These are phyloP conservation scores for Anhinga anhinga DNA, from an alignment of 2,113 vertebrate genomes.

Conservation along the genomic window DNA sequence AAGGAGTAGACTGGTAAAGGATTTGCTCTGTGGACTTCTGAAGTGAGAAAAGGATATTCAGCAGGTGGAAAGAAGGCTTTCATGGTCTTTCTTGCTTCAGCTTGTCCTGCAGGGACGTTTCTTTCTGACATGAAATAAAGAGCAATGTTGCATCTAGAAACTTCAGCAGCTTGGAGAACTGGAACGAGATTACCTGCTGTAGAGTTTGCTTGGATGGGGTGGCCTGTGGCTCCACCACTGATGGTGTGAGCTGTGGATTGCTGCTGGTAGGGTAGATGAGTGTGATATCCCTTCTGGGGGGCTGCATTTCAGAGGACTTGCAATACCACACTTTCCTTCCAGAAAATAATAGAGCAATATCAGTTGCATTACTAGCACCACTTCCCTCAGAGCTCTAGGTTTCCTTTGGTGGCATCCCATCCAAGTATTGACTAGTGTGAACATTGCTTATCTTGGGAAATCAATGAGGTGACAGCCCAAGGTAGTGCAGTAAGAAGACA, in stretches of 20 bases:
- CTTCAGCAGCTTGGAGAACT: not conserved
- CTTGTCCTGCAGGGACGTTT: not conserved
- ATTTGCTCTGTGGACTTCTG: not conserved
- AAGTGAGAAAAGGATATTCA: not conserved
- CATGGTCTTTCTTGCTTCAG: not conserved
- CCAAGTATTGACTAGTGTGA: constrained; percentile 27
- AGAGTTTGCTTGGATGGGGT: not conserved
- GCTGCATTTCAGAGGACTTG: not conserved
- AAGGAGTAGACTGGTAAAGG: not conserved
- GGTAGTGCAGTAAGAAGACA: constrained; percentile 26
- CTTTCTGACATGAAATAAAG: not conserved
- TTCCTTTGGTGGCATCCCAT: not conserved
- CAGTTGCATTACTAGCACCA: not conserved
- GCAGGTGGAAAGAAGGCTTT: not conserved
- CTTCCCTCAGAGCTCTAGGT: constrained; percentile 2
- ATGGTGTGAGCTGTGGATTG: not conserved
- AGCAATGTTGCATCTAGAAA: not conserved
- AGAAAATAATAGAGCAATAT: not conserved
- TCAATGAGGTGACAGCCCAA: constrained; percentile 40
- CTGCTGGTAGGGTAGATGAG: not conserved
- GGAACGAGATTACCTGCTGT: not conserved
- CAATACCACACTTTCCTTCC: not conserved
- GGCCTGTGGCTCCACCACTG: not conserved
- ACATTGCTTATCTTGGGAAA: not conserved
- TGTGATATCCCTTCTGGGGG: too few relatives aligned